Conservation (phyloP, 2,888 invertebrate species). For the Cantharis flavilabris region DNA sequence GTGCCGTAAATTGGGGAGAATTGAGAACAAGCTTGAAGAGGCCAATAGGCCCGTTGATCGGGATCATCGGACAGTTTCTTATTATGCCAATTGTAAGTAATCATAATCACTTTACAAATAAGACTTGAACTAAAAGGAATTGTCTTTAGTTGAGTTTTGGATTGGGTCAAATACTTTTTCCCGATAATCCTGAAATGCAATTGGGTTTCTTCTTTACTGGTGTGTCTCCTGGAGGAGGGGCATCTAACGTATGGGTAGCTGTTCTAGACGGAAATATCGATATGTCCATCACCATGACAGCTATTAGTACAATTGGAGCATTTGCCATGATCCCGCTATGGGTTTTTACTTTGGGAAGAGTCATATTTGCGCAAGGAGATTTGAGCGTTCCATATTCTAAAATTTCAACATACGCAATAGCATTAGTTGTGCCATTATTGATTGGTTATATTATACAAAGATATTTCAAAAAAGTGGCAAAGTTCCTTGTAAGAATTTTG, state of each 20-base stretch:
- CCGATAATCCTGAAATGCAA: constrained; percentile 70
- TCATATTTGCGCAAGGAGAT: constrained; percentile 66
- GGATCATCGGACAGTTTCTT: constrained; percentile 77
- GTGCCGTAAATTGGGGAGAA: constrained; percentile 78
- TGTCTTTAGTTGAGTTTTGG: constrained; percentile 70
- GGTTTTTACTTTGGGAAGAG: constrained; percentile 83
- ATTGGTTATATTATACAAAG: constrained; percentile 72
- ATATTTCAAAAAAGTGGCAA: constrained; percentile 69
- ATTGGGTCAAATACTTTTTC: constrained; percentile 73
- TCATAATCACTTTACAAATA: constrained; percentile 26
- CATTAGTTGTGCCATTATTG: constrained; percentile 76
- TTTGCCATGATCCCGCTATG: constrained; percentile 91
- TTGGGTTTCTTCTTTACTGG: constrained; percentile 90
- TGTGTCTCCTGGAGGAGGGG: constrained; percentile 91
- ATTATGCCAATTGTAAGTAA: constrained; percentile 82
- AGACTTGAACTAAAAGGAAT: constrained; percentile 10
- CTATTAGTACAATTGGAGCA: constrained; percentile 78
- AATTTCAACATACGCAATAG: constrained; percentile 74
- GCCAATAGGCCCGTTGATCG: constrained; percentile 80
- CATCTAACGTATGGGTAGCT: constrained; percentile 95
- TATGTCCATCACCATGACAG: constrained; percentile 94
- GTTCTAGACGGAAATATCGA: constrained; percentile 91
- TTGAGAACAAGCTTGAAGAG: constrained; percentile 67
- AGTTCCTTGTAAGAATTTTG: constrained; percentile 75
- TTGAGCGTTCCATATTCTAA: constrained; percentile 78